A percentile compares a stretch with the other conserved stretches of the same genome.
phyloP scores from a whole-genome alignment of 2,113 vertebrate species.

The Ciconia maguari region DNA sequence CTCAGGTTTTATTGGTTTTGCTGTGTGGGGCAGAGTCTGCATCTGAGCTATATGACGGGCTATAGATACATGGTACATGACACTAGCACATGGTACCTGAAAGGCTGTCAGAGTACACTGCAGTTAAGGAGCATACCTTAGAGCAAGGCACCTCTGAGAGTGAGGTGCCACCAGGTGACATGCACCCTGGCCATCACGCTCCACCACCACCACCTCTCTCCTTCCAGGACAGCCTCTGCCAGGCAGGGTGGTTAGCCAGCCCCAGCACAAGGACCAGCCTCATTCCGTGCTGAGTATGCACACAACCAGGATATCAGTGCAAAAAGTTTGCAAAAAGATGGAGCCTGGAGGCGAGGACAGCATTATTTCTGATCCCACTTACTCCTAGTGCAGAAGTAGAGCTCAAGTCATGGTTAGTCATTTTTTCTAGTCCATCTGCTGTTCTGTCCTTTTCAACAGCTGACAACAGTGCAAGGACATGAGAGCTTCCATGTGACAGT shows the following conservation, averaged over 20 bases:
- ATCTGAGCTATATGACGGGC: background rate
- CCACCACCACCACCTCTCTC: background rate
- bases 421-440: conserved; percentile 44
- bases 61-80: rapidly evolving
- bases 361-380: background rate
- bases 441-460: conserved; percentile 13
- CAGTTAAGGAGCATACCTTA: background rate
- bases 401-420: background rate
- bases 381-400: background rate
- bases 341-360: background rate
- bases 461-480: conserved; percentile 23
- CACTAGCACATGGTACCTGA: background rate
- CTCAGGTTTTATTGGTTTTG: background rate
- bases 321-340: background rate
- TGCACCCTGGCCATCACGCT: rapidly evolving
- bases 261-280: background rate
- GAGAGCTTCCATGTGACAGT: background rate
- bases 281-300: rapidly evolving
- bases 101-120: background rate
- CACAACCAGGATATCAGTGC: background rate
- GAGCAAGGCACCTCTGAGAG: background rate
- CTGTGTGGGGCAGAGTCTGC: background rate
- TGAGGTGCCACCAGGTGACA: background rate
- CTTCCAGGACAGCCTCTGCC: background rate
- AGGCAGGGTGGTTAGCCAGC: background rate